These are phyloP conservation scores for Cynoglossus semilaevis DNA, from an alignment of 2,113 vertebrate genomes.

Conservation along the genomic window DNA sequence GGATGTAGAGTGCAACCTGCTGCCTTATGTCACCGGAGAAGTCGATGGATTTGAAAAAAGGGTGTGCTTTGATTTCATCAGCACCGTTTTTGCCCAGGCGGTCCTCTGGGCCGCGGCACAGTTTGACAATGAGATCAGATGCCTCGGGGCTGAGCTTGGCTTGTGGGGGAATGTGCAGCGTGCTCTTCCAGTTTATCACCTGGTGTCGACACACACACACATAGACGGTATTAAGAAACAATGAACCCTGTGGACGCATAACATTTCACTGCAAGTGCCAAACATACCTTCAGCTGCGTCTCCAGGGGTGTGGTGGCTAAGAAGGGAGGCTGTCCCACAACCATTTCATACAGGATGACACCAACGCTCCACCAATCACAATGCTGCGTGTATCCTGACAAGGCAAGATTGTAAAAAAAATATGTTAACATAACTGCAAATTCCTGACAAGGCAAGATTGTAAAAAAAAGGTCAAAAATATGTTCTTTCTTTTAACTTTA, in stretches of 20 bases:
- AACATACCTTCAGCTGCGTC: conserved; percentile 95
- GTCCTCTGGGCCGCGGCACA: conserved; percentile 94
- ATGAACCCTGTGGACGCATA: not conserved
- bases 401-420: not conserved
- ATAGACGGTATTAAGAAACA: not conserved
- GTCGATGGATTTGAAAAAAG: conserved; percentile 90
- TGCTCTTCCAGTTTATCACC: conserved; percentile 98
- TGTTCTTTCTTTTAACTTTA: too few relatives aligned
- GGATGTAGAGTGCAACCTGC: conserved; percentile 89
- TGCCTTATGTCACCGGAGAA: conserved; percentile 93
- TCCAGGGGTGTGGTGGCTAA: conserved; percentile 93
- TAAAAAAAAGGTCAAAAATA: too few relatives aligned
- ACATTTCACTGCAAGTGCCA: conserved; percentile 15
- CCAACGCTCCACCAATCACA: conserved; percentile 99
- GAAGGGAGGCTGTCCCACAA: conserved; percentile 97
- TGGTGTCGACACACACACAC: conserved; percentile 48
- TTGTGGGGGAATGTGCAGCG: conserved; percentile 89
- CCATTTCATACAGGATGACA: conserved; percentile 98
- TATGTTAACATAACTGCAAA: too few relatives aligned
- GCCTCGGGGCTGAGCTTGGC: conserved; percentile 93
- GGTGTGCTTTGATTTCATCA: conserved; percentile 95
- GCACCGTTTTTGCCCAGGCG: conserved; percentile 91
- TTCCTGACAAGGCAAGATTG: conserved; percentile 59
- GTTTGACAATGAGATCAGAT: conserved; percentile 91
- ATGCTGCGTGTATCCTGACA: conserved; percentile 89